A percentile compares a stretch with the other conserved stretches of the same genome.
These are phyloP conservation scores for Verasper variegatus DNA, from an alignment of 2,113 vertebrate species.

Conservation along the genomic window DNA sequence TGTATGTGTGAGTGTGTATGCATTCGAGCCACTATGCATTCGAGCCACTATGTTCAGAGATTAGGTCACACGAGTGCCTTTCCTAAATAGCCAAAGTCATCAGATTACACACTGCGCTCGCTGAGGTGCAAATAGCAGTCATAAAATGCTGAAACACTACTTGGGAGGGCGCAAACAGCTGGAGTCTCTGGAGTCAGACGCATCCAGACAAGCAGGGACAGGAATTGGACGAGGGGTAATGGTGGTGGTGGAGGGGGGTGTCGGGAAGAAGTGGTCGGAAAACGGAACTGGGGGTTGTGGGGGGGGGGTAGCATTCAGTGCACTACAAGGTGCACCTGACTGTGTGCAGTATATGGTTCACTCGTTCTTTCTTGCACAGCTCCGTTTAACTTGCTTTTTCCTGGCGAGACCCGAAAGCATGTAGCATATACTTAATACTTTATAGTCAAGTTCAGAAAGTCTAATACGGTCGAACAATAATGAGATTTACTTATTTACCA, in stretches of 20 bases:
- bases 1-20: not conserved
- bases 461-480: not conserved
- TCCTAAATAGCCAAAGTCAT: slow-evolving; percentile 79
- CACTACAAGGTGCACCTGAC: slow-evolving; percentile 75
- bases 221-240: slow-evolving; percentile 36
- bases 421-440: not conserved
- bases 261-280: slow-evolving; percentile 34
- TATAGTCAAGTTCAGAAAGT: not conserved
- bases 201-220: slow-evolving; percentile 77
- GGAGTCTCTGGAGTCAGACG: slow-evolving; percentile 74
- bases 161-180: slow-evolving; percentile 83
- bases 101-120: slow-evolving; percentile 79
- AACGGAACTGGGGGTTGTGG: slow-evolving; percentile 67
- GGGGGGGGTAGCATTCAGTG: slow-evolving; percentile 28
- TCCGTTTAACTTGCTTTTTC: slow-evolving; percentile 5
- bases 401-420: not conserved
- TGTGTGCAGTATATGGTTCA: slow-evolving; percentile 18
- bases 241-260: not conserved
- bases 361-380: slow-evolving; percentile 12
- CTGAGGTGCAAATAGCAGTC: slow-evolving; percentile 83
- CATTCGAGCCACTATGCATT: slow-evolving; percentile 2
- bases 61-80: slow-evolving; percentile 71
- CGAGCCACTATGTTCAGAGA: slow-evolving; percentile 53
- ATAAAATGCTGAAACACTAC: slow-evolving; percentile 82
- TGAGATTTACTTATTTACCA: not conserved